Evolutionary conservation across 2,888 invertebrate species (phyloP).

Genomic region (Himalopsyche anomala): DNA sequence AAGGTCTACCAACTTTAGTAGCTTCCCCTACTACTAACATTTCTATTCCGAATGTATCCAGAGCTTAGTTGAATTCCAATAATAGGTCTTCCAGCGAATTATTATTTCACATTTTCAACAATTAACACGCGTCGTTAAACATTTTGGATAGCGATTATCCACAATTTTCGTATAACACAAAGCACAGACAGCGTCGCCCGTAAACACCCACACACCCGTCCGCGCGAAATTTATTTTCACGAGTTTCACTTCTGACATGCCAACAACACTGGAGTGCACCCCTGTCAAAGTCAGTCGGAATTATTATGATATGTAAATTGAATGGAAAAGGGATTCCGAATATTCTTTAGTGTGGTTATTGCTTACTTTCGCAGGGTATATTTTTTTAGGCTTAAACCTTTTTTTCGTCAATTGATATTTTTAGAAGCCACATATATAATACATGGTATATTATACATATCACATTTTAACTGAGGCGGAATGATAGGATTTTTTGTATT

Average conservation of each 20-base stretch:
- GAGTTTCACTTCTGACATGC: constrained; percentile 16
- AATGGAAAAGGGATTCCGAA: constrained; percentile 17
- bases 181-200: not conserved
- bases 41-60: too few relatives aligned
- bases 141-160: constrained; percentile 2
- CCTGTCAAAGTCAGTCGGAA: constrained; percentile 24
- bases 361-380: constrained; percentile 9
- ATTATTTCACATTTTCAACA: not conserved
- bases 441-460: too few relatives aligned
- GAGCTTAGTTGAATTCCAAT: not conserved
- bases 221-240: constrained; percentile 17
- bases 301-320: constrained; percentile 34
- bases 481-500: too few relatives aligned
- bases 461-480: too few relatives aligned
- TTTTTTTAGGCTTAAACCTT: not conserved
- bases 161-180: not conserved
- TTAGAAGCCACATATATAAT: not conserved
- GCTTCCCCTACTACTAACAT: too few relatives aligned
- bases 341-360: constrained; percentile 16
- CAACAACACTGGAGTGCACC: constrained; percentile 21
- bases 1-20: too few relatives aligned
- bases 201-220: not conserved
- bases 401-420: constrained; percentile 4
- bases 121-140: not conserved
- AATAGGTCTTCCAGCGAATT: not conserved